phyloP scores from a whole-genome alignment of 2,113 vertebrate genomes.

The Cyprinodon brontotheroides region DNA sequence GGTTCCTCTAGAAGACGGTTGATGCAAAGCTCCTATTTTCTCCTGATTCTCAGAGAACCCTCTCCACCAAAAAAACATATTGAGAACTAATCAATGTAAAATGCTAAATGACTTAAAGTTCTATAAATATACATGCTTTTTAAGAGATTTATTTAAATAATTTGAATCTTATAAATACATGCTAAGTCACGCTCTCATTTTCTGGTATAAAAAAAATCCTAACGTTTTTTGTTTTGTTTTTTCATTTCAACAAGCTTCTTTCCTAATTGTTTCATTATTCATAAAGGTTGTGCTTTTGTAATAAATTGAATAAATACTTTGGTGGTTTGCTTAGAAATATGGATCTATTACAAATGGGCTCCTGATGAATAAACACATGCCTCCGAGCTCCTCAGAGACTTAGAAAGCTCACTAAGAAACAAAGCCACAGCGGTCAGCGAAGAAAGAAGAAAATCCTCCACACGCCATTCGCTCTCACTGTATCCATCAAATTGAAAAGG shows the following conservation, averaged over 20 bases:
- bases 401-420: constrained; percentile 57
- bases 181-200: constrained; percentile 21
- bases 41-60: constrained; percentile 41
- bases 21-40: constrained; percentile 57
- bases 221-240: constrained; percentile 33
- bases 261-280: constrained; percentile 38
- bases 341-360: constrained; percentile 67
- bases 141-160: not conserved
- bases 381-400: constrained; percentile 64
- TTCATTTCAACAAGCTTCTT: constrained; percentile 22
- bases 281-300: constrained; percentile 39
- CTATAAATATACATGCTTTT: not conserved
- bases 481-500: constrained; percentile 54
- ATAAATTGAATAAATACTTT: constrained; percentile 61
- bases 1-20: constrained; percentile 49
- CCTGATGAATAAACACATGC: constrained; percentile 74
- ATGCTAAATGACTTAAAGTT: constrained; percentile 29
- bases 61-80: constrained; percentile 47
- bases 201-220: constrained; percentile 32
- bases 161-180: constrained; percentile 32
- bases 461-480: constrained; percentile 52
- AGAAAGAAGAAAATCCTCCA: constrained; percentile 64
- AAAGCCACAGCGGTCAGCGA: constrained; percentile 63
- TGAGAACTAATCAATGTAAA: constrained; percentile 38
- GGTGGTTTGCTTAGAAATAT: constrained; percentile 64